phyloP scores from a whole-genome alignment of 2,888 invertebrate genomes.

The Protophormia terraenovae region DNA sequence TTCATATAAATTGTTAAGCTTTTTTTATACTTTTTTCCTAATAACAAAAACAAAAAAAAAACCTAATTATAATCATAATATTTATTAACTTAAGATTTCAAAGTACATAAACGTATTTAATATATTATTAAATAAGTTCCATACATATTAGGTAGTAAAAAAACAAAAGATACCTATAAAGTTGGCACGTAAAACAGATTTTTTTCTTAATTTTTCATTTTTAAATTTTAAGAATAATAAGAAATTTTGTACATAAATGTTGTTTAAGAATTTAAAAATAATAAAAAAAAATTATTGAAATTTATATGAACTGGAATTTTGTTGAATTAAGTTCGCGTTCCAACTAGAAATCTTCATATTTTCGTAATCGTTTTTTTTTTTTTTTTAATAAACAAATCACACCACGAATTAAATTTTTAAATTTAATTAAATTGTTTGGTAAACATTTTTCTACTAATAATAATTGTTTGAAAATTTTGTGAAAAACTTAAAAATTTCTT shows the following conservation, averaged over 20 bases:
- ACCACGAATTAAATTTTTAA: slow-evolving; percentile 65
- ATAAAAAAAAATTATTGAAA: slow-evolving; percentile 1
- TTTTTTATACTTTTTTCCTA: slow-evolving; percentile 7
- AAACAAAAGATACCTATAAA: background rate
- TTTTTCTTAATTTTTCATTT: slow-evolving; percentile 15
- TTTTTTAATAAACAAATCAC: slow-evolving; percentile 64
- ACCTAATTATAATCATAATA: slow-evolving; percentile 18
- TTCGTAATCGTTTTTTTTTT: slow-evolving; percentile 31
- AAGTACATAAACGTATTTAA: slow-evolving; percentile 18
- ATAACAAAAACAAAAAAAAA: too few relatives aligned
- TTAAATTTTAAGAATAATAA: slow-evolving; percentile 17
- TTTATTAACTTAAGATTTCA: slow-evolving; percentile 32
- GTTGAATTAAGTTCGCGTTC: slow-evolving; percentile 43
- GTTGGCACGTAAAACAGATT: slow-evolving; percentile 57
- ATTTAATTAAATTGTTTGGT: slow-evolving; percentile 38
- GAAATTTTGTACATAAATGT: slow-evolving; percentile 45
- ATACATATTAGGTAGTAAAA: slow-evolving; percentile 38
- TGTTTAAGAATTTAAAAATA: slow-evolving; percentile 10
- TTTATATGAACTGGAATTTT: slow-evolving; percentile 32
- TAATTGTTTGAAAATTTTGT: slow-evolving; percentile 21
- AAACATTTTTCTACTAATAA: slow-evolving; percentile 13
- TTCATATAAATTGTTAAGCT: slow-evolving; percentile 44
- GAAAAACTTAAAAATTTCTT: background rate
- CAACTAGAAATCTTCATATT: slow-evolving; percentile 23
- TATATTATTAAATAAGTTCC: slow-evolving; percentile 26